Evolutionary conservation across 2,797 vertebrate species (phyloP), one percentile per base, ranked within the genome.

Genomic region (Pangasius mekongensis): DNA sequence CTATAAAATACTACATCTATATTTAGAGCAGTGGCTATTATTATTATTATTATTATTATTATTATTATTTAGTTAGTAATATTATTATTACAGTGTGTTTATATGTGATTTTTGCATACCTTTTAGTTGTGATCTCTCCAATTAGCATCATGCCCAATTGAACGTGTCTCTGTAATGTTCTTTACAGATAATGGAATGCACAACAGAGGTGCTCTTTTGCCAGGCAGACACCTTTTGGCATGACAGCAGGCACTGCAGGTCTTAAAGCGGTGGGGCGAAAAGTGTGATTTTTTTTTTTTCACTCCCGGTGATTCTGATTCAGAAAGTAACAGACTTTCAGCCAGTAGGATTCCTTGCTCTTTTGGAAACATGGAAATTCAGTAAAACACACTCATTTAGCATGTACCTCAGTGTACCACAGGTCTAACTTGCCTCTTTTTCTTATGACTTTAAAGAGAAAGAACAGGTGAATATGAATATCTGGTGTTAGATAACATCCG

Each of bases 321-420:
- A 47, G 30, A 86, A 62, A 64, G 77, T 58, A 89, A 86, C 85
- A 86, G 78, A 86, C 69, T 76, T 73, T 86, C 74, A 86, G 81
- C 11, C 84, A 67, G 88, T 81, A 67, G 84, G 84, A 83, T 56
- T 83, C 71, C 69, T 58, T 69, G 67, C 67, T 83, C 67, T 76
- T 76, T 64, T 89, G 24, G 84, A 82, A 71, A 73, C 24, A 64
- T 24, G 30, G 3, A 56, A 33, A 83, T 83, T 76, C 60, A 76
- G 22, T 30, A 67, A 36, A 1, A 10, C 83, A 69, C 83, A 69
- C 83, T 69, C 30, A 54, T 36, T 84, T 84, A 69, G 11, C 83
- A 54, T 69, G 64, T 69, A 54, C 30, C 49, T 14, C 83, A 54
- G 24, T 69, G 64, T 69, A 54, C 47, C 49, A 24, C 83, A 36